phyloP scores from a whole-genome alignment of 2,113 vertebrate species.

The Caretta caretta region DNA sequence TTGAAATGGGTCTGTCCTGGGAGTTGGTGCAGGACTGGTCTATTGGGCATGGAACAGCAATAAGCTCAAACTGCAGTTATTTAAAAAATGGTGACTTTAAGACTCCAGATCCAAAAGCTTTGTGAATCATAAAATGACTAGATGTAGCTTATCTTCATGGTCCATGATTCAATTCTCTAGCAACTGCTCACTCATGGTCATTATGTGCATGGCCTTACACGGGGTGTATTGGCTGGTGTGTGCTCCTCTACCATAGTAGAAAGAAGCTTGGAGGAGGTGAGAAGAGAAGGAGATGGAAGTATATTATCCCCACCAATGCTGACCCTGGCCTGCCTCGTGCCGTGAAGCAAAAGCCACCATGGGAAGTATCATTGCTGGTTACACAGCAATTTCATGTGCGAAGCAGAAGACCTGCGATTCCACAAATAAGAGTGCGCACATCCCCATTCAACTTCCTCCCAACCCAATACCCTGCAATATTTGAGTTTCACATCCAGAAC shows the following conservation, averaged over 20 bases:
- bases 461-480: not conserved
- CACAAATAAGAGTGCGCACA: not conserved
- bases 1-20: not conserved
- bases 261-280: not conserved
- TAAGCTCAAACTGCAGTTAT: not conserved
- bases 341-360: not conserved
- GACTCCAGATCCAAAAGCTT: not conserved
- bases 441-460: not conserved
- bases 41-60: not conserved
- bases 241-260: not conserved
- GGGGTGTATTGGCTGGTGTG: rapidly evolving
- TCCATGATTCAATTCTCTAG: not conserved
- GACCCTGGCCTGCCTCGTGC: not conserved
- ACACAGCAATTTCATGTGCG: not conserved
- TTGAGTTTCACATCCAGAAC: slow-evolving; percentile 7
- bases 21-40: not conserved
- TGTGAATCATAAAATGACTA: not conserved
- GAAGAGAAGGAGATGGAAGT: not conserved
- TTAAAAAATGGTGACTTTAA: not conserved
- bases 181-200: not conserved
- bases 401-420: not conserved
- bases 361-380: not conserved
- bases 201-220: not conserved
- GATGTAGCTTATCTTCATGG: not conserved
- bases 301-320: not conserved